Evolutionary conservation across 1,140 invertebrate genomes (phyloP).

Genomic region (Cheumatopsyche charites): DNA sequence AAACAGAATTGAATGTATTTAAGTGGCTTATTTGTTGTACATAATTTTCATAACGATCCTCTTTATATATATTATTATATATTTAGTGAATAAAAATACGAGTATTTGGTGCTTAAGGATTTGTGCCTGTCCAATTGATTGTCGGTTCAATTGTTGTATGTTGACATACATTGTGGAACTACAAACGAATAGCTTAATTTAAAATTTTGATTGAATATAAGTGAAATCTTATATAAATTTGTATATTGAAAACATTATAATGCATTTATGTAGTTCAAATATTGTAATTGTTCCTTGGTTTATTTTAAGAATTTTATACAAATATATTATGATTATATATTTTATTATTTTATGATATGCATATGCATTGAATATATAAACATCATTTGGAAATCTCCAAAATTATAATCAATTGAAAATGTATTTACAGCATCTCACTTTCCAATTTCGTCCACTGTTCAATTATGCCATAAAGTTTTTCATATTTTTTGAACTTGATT

Average conservation of each 20-base stretch:
- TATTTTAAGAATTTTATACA: conserved; percentile 28
- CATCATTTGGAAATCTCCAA: too few species aligned
- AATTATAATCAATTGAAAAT: too few species aligned
- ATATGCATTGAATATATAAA: background rate
- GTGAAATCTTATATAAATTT: too few species aligned
- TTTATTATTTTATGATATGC: conserved; percentile 4
- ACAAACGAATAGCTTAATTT: background rate
- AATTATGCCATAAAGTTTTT: background rate
- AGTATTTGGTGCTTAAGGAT: conserved; percentile 12
- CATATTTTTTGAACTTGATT: background rate
- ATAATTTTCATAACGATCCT: too few species aligned
- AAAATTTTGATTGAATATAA: background rate
- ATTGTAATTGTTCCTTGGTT: conserved; percentile 46
- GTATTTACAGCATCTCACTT: background rate
- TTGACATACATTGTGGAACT: background rate
- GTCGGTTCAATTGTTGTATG: background rate
- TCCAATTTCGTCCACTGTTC: conserved; percentile 4
- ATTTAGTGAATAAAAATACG: too few species aligned
- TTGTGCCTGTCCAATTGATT: conserved; percentile 14
- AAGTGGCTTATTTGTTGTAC: too few species aligned
- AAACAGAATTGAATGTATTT: too few species aligned
- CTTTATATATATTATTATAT: too few species aligned
- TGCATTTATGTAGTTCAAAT: conserved; percentile 41
- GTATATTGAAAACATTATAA: too few species aligned
- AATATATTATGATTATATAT: conserved; percentile 4